Evolutionary conservation across 1,140 invertebrate species (phyloP).

Genomic region (Euura lappo): DNA sequence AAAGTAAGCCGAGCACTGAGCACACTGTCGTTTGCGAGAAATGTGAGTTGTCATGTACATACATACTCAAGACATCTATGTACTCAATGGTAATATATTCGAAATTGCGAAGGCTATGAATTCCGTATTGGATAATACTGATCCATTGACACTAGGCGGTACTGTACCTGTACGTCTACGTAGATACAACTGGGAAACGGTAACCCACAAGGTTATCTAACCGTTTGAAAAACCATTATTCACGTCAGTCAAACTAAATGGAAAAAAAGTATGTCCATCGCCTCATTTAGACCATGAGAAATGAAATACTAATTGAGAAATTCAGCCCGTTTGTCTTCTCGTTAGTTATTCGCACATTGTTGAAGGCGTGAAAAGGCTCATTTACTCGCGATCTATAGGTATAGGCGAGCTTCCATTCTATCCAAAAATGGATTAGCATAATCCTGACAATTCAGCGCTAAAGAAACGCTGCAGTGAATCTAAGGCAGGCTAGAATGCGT

Average conservation of each 20-base stretch:
- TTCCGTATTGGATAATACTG: conserved; percentile 3
- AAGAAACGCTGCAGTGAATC: too few species aligned
- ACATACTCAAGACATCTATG: not conserved
- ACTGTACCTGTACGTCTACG: not conserved
- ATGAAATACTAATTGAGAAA: too few species aligned
- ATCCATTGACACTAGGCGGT: not conserved
- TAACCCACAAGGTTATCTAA: not conserved
- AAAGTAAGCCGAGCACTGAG: too few species aligned
- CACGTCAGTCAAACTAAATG: too few species aligned
- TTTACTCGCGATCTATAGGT: too few species aligned
- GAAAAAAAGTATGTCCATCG: too few species aligned
- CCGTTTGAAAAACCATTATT: not conserved
- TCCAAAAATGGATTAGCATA: not conserved
- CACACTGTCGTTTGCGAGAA: not conserved
- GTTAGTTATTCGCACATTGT: too few species aligned
- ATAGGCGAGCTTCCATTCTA: not conserved
- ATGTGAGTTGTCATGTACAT: not conserved
- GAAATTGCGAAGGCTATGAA: not conserved
- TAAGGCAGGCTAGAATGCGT: not conserved
- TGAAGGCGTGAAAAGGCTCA: too few species aligned
- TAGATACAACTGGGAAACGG: too few species aligned
- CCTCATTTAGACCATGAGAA: too few species aligned
- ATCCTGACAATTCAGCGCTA: not conserved
- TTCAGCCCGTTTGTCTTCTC: too few species aligned
- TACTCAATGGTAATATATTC: not conserved